These are phyloP conservation scores for Ptiloglossa arizonensis DNA, from an alignment of 1,140 invertebrate species.

Conservation along the genomic window DNA sequence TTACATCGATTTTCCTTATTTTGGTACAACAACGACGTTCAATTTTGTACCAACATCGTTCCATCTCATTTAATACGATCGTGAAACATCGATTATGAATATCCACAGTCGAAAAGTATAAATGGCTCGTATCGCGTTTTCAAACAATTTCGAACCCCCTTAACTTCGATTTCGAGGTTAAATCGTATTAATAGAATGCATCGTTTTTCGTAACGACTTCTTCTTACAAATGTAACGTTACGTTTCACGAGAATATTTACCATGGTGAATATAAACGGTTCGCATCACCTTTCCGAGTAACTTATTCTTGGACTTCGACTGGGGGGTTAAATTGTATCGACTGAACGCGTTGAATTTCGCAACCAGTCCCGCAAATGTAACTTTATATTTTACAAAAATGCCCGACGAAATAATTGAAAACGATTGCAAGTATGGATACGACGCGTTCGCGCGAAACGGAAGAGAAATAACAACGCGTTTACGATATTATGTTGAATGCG, in stretches of 20 bases:
- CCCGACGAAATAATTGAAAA: neutral
- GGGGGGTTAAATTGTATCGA: no score
- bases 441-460: neutral
- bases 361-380: no score
- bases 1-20: neutral
- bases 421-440: neutral
- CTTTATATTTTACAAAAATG: no score
- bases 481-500: neutral
- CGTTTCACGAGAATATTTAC: no score
- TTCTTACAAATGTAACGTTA: no score
- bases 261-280: no score
- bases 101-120: neutral
- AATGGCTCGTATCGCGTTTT: no score
- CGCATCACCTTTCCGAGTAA: no score
- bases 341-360: neutral
- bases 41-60: neutral
- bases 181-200: no score
- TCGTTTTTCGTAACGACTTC: no score
- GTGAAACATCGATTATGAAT: neutral
- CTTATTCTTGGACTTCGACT: no score
- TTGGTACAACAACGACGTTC: neutral
- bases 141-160: neutral
- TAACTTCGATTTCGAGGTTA: neutral
- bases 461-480: neutral
- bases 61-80: neutral